A percentile compares a stretch with the other conserved stretches of the same genome.
phyloP scores from a whole-genome alignment of 2,888 invertebrate genomes.

The Aporophyla lueneburgensis region DNA sequence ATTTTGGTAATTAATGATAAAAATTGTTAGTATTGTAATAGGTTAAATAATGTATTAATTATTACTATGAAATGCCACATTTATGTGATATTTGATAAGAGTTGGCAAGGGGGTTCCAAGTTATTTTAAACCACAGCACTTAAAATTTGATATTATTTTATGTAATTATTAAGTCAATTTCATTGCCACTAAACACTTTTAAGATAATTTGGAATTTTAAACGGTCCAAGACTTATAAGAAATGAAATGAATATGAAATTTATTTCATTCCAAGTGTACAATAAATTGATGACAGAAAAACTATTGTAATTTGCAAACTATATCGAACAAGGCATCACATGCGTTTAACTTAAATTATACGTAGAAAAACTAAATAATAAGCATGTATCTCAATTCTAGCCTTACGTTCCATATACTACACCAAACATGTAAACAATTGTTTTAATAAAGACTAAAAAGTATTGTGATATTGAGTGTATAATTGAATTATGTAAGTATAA shows the following conservation, averaged over 20 bases:
- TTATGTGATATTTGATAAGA: slow-evolving; percentile 38
- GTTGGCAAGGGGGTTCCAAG: slow-evolving; percentile 27
- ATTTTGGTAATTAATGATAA: slow-evolving; percentile 45
- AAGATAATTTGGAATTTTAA: slow-evolving; percentile 18
- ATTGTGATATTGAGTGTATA: slow-evolving; percentile 88
- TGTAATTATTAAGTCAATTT: slow-evolving; percentile 3
- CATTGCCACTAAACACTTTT: slow-evolving; percentile 7
- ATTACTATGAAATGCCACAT: slow-evolving; percentile 26
- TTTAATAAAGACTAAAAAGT: slow-evolving; percentile 86
- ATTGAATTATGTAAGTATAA: slow-evolving; percentile 78
- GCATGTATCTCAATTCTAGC: slow-evolving; percentile 33
- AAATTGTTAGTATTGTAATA: slow-evolving; percentile 45
- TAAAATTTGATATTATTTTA: slow-evolving; percentile 2
- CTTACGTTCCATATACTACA: slow-evolving; percentile 39
- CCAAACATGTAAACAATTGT: slow-evolving; percentile 62
- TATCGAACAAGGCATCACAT: slow-evolving; percentile 32
- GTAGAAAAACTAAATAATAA: slow-evolving; percentile 23
- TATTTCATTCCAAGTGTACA: slow-evolving; percentile 25
- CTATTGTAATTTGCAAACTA: slow-evolving; percentile 13
- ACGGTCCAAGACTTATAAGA: background rate
- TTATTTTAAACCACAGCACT: slow-evolving; percentile 30
- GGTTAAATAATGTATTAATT: slow-evolving; percentile 23
- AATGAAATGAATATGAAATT: slow-evolving; percentile 2
- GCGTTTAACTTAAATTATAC: slow-evolving; percentile 30
- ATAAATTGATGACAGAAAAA: slow-evolving; percentile 23